Base-by-base conservation (phyloP, 2,888 invertebrate species). In the Taphrorychus bicolor region DNA sequence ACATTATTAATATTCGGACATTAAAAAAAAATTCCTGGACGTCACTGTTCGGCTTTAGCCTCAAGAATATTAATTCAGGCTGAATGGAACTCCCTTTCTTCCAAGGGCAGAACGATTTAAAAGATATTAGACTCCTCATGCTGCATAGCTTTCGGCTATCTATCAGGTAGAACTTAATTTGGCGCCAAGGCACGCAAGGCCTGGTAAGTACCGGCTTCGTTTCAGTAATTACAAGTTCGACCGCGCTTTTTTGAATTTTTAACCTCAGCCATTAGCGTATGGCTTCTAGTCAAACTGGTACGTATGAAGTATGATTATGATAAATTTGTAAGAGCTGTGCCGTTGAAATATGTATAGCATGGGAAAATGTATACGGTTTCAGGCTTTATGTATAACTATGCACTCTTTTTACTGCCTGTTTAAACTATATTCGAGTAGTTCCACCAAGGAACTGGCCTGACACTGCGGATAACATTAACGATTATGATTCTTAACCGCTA, bases 101-200 rank as follows among this genome's bases (percentile, higher is more conserved):
- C 73, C 76, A 75, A 74, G 76, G 75, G 71, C 76, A 74, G 70
- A 75, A 73, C 74, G 70, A 76, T 76, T 76, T 76, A 74, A 76
- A 76, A 75, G 71, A 74, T 73, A 76, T 76, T 76, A 76, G 75
- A 75, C 73, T 73, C 73, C 66, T 45, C 72, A 72, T 72, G 66
- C 70, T 59, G 70, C 67, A 73, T 74, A 64, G 74, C 75, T 75
- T 73, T 72, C 73, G 75, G 75, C 75, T 60, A 71, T 73, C 61
- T 73, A 65, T 14, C 74, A 74, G 75, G 73, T 73, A 74, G 71
- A 74, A 65, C 65, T 68, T 66, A 71, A 71, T 75, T 75, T 73
- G 57, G 40, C 16, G 41, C 73, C 73, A 69, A 69, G 66, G 70
- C 74, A 73, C 73, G 74, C 74, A 74, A 74, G 71, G 71, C 69